A percentile compares a stretch with the other conserved stretches of the same genome.
Evolutionary conservation across 2,113 vertebrate species (phyloP).

Genomic region (Aptenodytes forsteri): DNA sequence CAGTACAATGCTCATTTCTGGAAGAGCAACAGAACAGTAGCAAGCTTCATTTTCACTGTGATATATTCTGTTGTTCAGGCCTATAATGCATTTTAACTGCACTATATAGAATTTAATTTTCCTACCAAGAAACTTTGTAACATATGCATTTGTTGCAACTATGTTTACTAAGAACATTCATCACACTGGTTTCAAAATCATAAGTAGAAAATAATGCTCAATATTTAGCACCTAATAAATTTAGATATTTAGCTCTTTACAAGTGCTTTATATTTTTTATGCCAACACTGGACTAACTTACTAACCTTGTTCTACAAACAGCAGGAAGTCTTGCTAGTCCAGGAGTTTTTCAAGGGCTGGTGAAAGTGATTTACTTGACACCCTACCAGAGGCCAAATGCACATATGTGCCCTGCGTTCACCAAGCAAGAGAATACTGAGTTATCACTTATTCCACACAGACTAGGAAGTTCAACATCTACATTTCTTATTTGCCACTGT

Average conservation of each 20-base stretch:
- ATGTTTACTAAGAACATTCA: not conserved
- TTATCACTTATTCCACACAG: not conserved
- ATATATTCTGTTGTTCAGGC: slow-evolving; percentile 47
- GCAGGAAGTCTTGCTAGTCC: not conserved
- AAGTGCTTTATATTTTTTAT: not conserved
- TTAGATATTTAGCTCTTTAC: not conserved
- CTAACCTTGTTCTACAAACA: slow-evolving; percentile 2
- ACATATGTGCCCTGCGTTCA: not conserved
- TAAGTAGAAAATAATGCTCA: not conserved
- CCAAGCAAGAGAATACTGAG: not conserved
- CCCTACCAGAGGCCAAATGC: not conserved
- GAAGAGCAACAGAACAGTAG: not conserved
- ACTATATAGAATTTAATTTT: slow-evolving; percentile 56
- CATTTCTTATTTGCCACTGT: not conserved
- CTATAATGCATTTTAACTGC: not conserved
- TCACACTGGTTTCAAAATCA: not conserved
- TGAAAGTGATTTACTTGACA: slow-evolving; percentile 35
- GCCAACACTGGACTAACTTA: not conserved
- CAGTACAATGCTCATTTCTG: not conserved
- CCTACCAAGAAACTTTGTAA: slow-evolving; percentile 53
- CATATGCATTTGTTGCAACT: slow-evolving; percentile 29
- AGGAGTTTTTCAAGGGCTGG: slow-evolving; percentile 15
- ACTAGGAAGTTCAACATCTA: not conserved
- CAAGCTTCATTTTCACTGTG: not conserved
- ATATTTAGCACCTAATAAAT: not conserved